Percentiles rank a stretch among this genome's conserved stretches.
phyloP scores from a whole-genome alignment of 2,888 invertebrate genomes.

The Himalopsyche kuldschensis region DNA sequence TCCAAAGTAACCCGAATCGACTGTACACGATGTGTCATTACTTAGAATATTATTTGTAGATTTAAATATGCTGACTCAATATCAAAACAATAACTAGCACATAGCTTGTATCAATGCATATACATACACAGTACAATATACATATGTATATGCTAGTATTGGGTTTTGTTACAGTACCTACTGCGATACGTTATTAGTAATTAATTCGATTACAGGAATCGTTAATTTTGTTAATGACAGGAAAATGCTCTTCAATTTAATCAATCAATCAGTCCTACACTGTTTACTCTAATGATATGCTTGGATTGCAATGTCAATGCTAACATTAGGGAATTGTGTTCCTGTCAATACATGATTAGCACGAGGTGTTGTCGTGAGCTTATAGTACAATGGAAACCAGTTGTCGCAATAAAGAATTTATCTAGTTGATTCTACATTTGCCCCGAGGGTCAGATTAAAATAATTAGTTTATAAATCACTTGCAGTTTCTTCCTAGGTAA shows the following conservation, averaged over 20 bases:
- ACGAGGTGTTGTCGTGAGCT: background rate
- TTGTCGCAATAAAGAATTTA: background rate
- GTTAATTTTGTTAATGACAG: background rate
- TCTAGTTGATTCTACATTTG: background rate
- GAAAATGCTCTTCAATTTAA: background rate
- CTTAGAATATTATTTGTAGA: no score
- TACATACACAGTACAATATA: no score
- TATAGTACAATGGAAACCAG: background rate
- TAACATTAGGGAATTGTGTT: background rate
- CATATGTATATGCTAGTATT: no score
- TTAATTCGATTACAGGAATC: background rate
- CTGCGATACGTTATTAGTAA: background rate
- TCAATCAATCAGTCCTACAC: background rate
- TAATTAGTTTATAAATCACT: no score
- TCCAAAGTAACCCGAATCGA: no score
- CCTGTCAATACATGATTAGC: background rate
- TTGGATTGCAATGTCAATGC: slow-evolving; percentile 7
- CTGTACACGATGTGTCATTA: no score
- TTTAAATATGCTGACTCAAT: no score
- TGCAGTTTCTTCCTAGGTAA: background rate
- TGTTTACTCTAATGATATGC: background rate
- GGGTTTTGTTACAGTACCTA: no score
- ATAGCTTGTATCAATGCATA: no score
- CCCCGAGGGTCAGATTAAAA: background rate
- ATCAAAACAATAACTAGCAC: no score